Conservation (phyloP, 2,113 vertebrate genomes). For the Protobothrops flavoviridis region DNA sequence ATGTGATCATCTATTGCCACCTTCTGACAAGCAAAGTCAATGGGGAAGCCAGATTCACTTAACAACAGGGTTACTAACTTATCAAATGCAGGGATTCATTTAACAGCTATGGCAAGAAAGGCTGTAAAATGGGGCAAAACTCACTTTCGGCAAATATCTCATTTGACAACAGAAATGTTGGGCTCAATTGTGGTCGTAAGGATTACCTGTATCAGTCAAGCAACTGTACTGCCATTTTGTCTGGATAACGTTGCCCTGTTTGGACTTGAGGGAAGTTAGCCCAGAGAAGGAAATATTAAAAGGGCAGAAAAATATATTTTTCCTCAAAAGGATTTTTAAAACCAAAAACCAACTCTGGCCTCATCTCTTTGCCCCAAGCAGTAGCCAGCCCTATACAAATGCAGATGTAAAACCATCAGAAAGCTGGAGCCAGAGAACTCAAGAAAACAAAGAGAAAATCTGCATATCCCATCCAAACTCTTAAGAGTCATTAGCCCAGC, state of each 20-base stretch:
- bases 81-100: background rate
- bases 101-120: background rate
- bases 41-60: background rate
- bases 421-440: no score
- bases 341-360: no score
- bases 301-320: no score
- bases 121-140: background rate
- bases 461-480: no score
- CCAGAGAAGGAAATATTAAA: no score
- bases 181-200: background rate
- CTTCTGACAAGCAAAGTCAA: background rate
- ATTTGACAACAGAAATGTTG: background rate
- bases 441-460: no score
- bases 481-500: no score
- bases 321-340: no score
- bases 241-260: background rate
- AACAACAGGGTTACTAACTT: background rate
- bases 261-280: no score
- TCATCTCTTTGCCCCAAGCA: no score
- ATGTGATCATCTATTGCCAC: background rate
- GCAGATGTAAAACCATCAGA: no score
- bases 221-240: background rate
- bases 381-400: no score
- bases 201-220: background rate
- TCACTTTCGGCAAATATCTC: background rate